A percentile compares a stretch with the other conserved stretches of the same genome.
Evolutionary conservation across 2,797 vertebrate species (phyloP).

Genomic region (Podargus strigoides): DNA sequence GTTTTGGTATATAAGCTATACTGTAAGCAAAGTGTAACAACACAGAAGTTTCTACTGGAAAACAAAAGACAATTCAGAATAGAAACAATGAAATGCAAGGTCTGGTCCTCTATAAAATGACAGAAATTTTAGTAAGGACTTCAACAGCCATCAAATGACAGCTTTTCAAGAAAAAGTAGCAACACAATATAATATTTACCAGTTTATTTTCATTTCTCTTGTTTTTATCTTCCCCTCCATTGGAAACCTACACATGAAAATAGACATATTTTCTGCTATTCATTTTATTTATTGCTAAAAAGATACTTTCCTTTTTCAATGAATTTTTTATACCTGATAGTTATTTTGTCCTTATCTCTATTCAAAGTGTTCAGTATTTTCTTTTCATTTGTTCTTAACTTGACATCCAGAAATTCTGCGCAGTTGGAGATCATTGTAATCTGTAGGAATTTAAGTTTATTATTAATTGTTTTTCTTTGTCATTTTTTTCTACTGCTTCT

Average conservation of each 20-base stretch:
- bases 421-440: conserved; percentile 85
- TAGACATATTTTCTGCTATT: not conserved
- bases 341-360: conserved; percentile 88
- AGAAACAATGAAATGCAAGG: not conserved
- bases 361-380: conserved; percentile 89
- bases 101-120: not conserved
- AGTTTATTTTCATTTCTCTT: conserved; percentile 98
- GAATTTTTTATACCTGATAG: conserved; percentile 83
- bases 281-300: not conserved
- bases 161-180: not conserved
- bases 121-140: not conserved
- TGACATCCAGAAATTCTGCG: conserved; percentile 88
- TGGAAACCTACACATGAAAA: conserved; percentile 83
- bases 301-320: not conserved
- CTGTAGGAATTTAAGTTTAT: conserved; percentile 69
- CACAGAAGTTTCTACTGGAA: not conserved
- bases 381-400: conserved; percentile 91
- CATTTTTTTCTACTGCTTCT: not conserved
- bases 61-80: not conserved
- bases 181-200: conserved; percentile 74
- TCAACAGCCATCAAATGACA: not conserved
- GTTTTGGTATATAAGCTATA: not conserved
- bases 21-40: not conserved
- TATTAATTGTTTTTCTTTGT: not conserved
- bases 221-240: conserved; percentile 94